Evolutionary conservation across 2,797 vertebrate genomes (phyloP), one percentile per base, ranked within the genome.

Genomic region (Okamejei kenojei): DNA sequence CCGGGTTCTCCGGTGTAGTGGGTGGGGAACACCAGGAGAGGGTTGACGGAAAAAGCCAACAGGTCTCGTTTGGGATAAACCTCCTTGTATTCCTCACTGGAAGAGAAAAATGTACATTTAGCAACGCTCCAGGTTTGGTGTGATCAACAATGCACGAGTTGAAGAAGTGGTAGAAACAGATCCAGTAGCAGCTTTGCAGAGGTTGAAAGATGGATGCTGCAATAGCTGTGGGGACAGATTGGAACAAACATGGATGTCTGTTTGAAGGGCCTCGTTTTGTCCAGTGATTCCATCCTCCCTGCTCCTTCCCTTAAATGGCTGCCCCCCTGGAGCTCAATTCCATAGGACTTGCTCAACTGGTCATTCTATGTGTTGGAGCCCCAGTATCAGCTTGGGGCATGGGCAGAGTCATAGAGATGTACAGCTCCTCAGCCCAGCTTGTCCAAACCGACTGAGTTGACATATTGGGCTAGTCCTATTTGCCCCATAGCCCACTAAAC

Each of bases 1-100:
- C 96, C 95, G 0, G 96, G 94, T 0, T 99, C 98, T 2, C 98
- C 99, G 0, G 98, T 97, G 0, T 99, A 99, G 95, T 99, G 98
- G 15, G 97, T 98, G 0, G 99, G 99, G 93, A 98, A 97, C 1
- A 97, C 98, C 93, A 99, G 96, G 73, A 98, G 97, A 1, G 99
- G 99, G 94, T 93, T 96, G n/a, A 97, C 96, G 0, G 99, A 99
- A 95, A 96, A 99, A 88, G 97, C 97, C 93, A 95, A 95, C 93
- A 99, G 94, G 95, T 99, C 97, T 93, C 98, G 96, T 1, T 97
- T 97, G 92, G 95, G 93, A 90, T 98, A 99, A 93, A 99, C 97
- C 38, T 94, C 96, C 95, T 97, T 99, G 96, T 99, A 99, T 93
- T 97, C 96, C 95, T 99, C 96, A 0, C 99, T 99, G 96, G 4